Conservation (phyloP, 2,888 invertebrate species). For the Lacanobia oleracea region DNA sequence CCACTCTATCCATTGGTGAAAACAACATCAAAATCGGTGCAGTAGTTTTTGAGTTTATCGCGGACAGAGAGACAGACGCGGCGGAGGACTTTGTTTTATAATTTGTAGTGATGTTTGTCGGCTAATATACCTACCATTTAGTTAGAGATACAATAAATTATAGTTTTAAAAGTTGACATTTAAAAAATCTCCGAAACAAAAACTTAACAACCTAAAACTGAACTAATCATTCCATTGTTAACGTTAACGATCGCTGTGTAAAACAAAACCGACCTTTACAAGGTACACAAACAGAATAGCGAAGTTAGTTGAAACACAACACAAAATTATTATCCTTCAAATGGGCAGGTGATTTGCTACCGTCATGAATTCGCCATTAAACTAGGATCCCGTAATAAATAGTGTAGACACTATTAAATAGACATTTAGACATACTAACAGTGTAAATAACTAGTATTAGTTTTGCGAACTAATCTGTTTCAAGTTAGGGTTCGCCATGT, state of each 20-base stretch:
- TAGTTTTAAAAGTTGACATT: background rate
- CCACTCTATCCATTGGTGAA: no score
- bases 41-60: no score
- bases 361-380: constrained; percentile 48
- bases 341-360: constrained; percentile 46
- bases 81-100: no score
- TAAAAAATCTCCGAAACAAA: background rate
- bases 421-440: constrained; percentile 49
- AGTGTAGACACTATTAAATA: constrained; percentile 54
- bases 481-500: constrained; percentile 11
- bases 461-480: constrained; percentile 47
- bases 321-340: constrained; percentile 30
- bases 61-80: no score
- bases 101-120: background rate
- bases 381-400: constrained; percentile 44
- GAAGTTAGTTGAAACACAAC: constrained; percentile 29
- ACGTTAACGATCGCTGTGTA: constrained; percentile 25
- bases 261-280: constrained; percentile 17
- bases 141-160: background rate
- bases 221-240: background rate
- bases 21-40: no score
- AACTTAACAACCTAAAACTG: background rate
- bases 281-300: constrained; percentile 5
- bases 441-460: constrained; percentile 45
- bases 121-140: background rate